Percentiles rank a stretch among this genome's conserved stretches.
Conservation (phyloP, 2,888 invertebrate species). For the Bembecia ichneumoniformis region DNA sequence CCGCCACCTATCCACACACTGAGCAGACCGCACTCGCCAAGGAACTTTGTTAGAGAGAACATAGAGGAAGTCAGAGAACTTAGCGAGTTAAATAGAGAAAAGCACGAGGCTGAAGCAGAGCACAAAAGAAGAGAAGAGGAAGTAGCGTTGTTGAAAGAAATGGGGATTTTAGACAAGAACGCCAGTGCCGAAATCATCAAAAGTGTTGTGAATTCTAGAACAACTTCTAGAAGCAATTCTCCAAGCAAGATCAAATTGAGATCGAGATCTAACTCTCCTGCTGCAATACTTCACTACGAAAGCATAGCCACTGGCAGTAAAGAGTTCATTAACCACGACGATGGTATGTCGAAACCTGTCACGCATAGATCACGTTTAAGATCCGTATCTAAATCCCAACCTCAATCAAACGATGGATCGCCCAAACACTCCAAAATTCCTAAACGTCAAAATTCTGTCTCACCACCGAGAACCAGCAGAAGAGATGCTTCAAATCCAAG, state of each 20-base stretch:
- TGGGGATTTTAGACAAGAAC: constrained; percentile 55
- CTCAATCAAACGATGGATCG: constrained; percentile 61
- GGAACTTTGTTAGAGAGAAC: constrained; percentile 62
- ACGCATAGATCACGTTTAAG: constrained; percentile 47
- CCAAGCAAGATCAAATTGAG: constrained; percentile 48
- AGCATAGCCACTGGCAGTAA: constrained; percentile 32
- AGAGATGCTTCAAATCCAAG: constrained; percentile 27
- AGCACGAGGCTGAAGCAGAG: constrained; percentile 60
- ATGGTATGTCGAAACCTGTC: constrained; percentile 35
- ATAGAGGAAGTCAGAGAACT: constrained; percentile 62
- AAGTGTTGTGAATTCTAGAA: constrained; percentile 34
- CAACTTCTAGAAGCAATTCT: constrained; percentile 52
- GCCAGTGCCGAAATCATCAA: constrained; percentile 26
- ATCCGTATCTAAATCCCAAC: constrained; percentile 52
- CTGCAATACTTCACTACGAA: constrained; percentile 45
- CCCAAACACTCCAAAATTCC: constrained; percentile 66
- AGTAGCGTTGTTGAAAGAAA: constrained; percentile 58
- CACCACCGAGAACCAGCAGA: constrained; percentile 39
- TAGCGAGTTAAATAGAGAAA: constrained; percentile 64
- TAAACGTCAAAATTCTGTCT: constrained; percentile 58
- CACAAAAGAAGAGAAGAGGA: constrained; percentile 55
- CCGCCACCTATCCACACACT: constrained; percentile 35
- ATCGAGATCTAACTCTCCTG: constrained; percentile 60
- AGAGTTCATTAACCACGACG: constrained; percentile 38
- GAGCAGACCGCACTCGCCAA: constrained; percentile 49